A percentile compares a stretch with the other conserved stretches of the same genome.
These are phyloP conservation scores for Pangasius macronema DNA, from an alignment of 2,797 vertebrate genomes.

Conservation along the genomic window DNA sequence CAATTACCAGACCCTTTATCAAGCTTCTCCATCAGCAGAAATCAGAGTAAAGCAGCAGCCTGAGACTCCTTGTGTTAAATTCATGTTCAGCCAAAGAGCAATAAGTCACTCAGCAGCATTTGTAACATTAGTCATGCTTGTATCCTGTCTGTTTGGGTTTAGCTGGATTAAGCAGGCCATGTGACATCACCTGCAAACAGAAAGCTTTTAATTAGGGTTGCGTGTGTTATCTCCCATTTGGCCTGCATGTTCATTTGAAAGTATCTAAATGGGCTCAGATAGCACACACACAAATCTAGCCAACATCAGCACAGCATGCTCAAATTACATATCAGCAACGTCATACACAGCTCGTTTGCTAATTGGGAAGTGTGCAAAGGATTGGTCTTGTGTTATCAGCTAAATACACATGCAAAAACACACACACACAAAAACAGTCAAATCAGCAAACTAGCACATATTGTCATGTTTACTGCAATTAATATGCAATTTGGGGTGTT, in stretches of 20 bases:
- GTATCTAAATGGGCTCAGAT: conserved; percentile 15
- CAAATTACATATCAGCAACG: background rate
- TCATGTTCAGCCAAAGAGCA: conserved; percentile 28
- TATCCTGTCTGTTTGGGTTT: conserved; percentile 6
- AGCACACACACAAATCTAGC: background rate
- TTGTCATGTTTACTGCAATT: background rate
- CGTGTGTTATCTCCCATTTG: conserved; percentile 39
- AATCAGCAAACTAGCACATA: background rate
- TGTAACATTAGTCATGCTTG: background rate
- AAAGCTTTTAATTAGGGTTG: conserved; percentile 56
- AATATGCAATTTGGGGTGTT: background rate
- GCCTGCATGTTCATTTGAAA: conserved; percentile 36
- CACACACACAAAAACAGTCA: background rate
- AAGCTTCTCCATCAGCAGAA: conserved; percentile 37
- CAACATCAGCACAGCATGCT: background rate
- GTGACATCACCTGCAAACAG: conserved; percentile 32
- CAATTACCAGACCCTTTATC: conserved; percentile 71
- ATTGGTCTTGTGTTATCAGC: background rate
- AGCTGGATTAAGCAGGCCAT: background rate
- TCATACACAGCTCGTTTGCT: background rate
- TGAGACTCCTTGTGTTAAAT: background rate
- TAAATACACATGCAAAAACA: background rate
- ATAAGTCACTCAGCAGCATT: conserved; percentile 4
- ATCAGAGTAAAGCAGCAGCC: conserved; percentile 32
- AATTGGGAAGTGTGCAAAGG: background rate